phyloP scores from a whole-genome alignment of 2,888 invertebrate genomes.

The Drosophila hawaiiensis region DNA sequence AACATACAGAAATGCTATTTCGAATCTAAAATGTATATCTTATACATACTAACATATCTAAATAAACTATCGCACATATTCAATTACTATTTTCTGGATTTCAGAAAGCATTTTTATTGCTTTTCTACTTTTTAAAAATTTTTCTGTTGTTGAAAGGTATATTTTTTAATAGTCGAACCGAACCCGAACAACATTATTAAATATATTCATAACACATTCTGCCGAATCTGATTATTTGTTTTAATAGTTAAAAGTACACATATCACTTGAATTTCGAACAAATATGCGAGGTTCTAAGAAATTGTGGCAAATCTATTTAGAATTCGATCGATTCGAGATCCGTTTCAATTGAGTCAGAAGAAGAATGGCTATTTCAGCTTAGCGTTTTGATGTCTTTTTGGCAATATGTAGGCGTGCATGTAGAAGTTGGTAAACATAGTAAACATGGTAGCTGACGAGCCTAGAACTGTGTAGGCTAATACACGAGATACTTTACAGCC shows the following conservation, averaged over 20 bases:
- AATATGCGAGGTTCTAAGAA: background rate
- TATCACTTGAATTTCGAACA: background rate
- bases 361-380: background rate
- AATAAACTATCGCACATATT: background rate
- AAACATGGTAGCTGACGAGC: slow-evolving; percentile 43
- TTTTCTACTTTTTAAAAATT: background rate
- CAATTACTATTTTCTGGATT: background rate
- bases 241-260: background rate
- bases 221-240: background rate
- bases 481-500: slow-evolving; percentile 37
- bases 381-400: background rate
- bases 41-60: background rate
- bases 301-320: background rate
- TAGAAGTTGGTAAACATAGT: slow-evolving; percentile 54
- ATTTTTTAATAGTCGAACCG: background rate
- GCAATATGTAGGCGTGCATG: slow-evolving; percentile 34
- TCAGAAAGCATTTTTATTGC: background rate
- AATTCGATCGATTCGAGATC: too few species aligned
- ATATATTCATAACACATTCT: background rate
- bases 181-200: background rate
- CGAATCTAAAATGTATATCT: background rate
- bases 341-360: background rate
- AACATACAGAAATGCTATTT: background rate
- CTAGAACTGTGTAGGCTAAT: slow-evolving; percentile 8
- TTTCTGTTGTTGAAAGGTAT: background rate